phyloP scores from a whole-genome alignment of 2,888 invertebrate genomes.

The Charanyca ferruginea region DNA sequence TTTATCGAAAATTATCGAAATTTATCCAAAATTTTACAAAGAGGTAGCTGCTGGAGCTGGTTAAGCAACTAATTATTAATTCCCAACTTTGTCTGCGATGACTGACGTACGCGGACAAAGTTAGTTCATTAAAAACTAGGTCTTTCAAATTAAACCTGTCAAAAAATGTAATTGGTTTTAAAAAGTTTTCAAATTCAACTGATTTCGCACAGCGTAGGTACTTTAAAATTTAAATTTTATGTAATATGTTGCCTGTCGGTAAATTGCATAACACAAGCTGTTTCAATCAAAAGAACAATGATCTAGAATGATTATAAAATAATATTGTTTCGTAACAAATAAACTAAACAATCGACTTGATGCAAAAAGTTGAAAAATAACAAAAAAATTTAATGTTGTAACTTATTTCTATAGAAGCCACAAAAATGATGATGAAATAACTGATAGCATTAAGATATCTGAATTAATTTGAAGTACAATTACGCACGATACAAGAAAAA shows the following conservation, averaged over 20 bases:
- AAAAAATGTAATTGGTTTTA: neutral
- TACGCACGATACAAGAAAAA: slow-evolving; percentile 49
- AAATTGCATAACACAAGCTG: neutral
- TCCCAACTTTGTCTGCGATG: no score
- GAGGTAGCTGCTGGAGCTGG: no score
- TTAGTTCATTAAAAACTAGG: no score
- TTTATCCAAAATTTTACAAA: no score
- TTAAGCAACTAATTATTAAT: no score
- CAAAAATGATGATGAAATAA: slow-evolving; percentile 31
- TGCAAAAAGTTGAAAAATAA: neutral
- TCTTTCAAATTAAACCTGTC: no score
- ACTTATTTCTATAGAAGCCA: neutral
- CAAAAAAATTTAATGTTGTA: neutral
- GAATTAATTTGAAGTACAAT: slow-evolving; percentile 38
- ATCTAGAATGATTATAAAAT: slow-evolving; percentile 8
- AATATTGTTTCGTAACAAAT: neutral
- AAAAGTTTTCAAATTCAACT: neutral
- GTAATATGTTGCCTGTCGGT: neutral
- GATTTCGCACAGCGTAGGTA: neutral
- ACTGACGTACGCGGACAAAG: no score
- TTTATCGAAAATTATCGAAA: no score
- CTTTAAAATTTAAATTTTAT: neutral
- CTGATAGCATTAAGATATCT: slow-evolving; percentile 18
- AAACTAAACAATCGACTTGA: slow-evolving; percentile 15
- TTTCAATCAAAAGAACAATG: slow-evolving; percentile 21